Evolutionary conservation across 2,797 vertebrate genomes (phyloP), one percentile per base, ranked within the genome.

Genomic region (Echiichthys vipera): DNA sequence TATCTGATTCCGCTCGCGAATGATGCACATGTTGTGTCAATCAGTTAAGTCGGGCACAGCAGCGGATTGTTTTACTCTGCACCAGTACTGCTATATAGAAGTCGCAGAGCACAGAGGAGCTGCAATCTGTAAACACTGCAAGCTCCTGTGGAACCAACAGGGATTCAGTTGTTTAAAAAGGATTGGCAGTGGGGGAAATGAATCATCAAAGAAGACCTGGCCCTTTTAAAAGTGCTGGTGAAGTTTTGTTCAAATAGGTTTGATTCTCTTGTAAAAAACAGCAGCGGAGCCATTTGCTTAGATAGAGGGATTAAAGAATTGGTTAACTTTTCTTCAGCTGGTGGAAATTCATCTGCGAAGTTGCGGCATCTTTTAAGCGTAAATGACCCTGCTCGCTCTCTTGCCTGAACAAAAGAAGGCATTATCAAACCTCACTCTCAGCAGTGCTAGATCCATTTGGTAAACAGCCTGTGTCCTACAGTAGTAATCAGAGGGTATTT

Each of bases 401-500:
- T 80, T 17, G 66, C 79, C 89, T 71, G 88, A 90, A 92, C 89
- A 92, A 89, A 92, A 88, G 89, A 49, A 82, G 74, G 84, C 87
- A 85, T 92, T 90, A 89, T 91, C 89, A 90, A 90, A 87, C 89
- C 87, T 88, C 84, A 71, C 85, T 92, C 87, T 89, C 88, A 84
- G 88, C 89, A 86, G 87, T 73, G 88, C 85, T 83, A 80, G 85
- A 91, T 90, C 91, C 90, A 91, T 93, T 93, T 92, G 91, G 91
- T 93, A 93, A 94, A 93, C 91, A 91, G 92, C 91, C 90, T 89
- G 92, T 91, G 88, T 92, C 92, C 91, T 92, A 90, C 90, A 92
- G 93, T 91, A 90, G 90, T 94, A 94, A 93, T 94, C 93, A 93
- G 90, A 91, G 93, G 89, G 90, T 91, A 92, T 94, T 93, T 94